These are phyloP conservation scores for Cliona cf. orientalis DNA, from an alignment of 37 sponge, comb jelly and placozoan genomes.

Conservation along the genomic window DNA sequence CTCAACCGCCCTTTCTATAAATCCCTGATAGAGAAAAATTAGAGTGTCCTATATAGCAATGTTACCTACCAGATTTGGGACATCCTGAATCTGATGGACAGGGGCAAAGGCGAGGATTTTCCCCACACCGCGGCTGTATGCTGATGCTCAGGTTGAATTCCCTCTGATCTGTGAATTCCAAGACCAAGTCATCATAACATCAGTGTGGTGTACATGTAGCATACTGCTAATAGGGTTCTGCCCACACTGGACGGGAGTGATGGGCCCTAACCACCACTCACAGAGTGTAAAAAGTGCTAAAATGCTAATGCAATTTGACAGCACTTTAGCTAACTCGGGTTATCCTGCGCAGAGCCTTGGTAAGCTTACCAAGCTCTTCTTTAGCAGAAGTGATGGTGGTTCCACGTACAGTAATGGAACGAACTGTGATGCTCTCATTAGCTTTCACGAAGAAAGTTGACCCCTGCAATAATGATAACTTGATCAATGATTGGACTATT, in stretches of 20 bases:
- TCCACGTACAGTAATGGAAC: slow-evolving; percentile 26
- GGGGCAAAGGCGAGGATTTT: slow-evolving; percentile 36
- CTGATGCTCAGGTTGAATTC: slow-evolving; percentile 27
- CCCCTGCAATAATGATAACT: background rate
- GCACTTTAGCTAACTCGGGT: too few species aligned
- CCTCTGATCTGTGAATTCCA: background rate
- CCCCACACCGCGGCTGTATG: slow-evolving; percentile 34
- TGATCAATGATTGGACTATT: background rate
- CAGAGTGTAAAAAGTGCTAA: too few species aligned
- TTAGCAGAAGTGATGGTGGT: background rate
- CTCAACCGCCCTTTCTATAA: too few species aligned
- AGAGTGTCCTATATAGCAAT: too few species aligned
- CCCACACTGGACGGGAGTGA: too few species aligned
- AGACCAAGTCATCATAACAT: background rate
- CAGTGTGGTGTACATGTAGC: background rate
- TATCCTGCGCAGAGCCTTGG: too few species aligned
- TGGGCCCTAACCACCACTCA: too few species aligned
- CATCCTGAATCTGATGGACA: slow-evolving; percentile 13
- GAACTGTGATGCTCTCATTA: slow-evolving; percentile 35
- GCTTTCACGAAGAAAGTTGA: slow-evolving; percentile 6
- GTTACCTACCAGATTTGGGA: too few species aligned
- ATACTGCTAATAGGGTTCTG: too few species aligned
- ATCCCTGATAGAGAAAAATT: too few species aligned
- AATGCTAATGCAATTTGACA: too few species aligned
- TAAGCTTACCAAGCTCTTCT: background rate